phyloP scores from a whole-genome alignment of 2,888 invertebrate genomes.

The Philonicus albiceps region DNA sequence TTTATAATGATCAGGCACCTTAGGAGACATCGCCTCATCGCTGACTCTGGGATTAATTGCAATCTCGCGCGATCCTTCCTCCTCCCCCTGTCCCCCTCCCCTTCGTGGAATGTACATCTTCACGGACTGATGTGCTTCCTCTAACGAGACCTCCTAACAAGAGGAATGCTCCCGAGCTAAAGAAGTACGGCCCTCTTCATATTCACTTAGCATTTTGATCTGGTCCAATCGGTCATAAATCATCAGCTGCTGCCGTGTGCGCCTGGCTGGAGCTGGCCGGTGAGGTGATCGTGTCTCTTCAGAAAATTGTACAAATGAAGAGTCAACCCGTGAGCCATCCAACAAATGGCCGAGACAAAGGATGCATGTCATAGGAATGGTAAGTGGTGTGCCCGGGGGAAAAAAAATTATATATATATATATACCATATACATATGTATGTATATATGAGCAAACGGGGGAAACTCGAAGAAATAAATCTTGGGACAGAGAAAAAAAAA shows the following conservation, averaged over 20 bases:
- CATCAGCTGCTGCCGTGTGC: constrained; percentile 4
- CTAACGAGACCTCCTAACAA: constrained; percentile 18
- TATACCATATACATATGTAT: not conserved
- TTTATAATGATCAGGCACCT: not conserved
- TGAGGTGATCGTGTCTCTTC: constrained; percentile 18
- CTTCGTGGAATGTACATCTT: not conserved
- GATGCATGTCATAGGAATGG: not conserved
- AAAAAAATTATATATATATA: not conserved
- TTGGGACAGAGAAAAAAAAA: not conserved
- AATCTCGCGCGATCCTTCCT: not conserved
- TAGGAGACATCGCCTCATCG: not conserved
- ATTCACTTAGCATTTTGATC: constrained; percentile 15
- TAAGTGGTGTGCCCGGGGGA: not conserved
- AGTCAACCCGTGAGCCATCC: not conserved
- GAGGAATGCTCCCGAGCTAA: not conserved
- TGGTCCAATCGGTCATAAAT: constrained; percentile 29
- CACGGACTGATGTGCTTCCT: not conserved
- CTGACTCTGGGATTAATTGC: not conserved
- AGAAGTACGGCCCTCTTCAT: not conserved
- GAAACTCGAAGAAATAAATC: constrained; percentile 15
- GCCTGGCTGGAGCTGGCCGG: not conserved
- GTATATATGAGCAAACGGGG: not conserved
- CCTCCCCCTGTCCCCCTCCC: no score
- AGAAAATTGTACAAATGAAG: not conserved
- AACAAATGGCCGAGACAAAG: not conserved